A percentile compares a stretch with the other conserved stretches of the same genome.
Evolutionary conservation across 1,140 invertebrate genomes (phyloP).

Genomic region (Pseudomyrmex flavicornis): DNA sequence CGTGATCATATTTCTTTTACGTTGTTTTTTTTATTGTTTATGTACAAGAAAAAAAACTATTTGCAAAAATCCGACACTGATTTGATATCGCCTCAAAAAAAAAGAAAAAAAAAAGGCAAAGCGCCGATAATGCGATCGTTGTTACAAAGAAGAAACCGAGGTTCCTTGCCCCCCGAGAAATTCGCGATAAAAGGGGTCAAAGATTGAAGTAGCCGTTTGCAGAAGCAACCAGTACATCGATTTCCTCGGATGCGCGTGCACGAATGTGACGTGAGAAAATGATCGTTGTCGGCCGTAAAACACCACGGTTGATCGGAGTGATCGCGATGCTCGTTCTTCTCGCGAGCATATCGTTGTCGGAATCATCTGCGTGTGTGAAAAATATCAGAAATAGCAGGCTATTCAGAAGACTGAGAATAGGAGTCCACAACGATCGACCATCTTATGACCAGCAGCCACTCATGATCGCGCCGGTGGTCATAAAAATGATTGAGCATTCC

Average conservation of each 20-base stretch:
- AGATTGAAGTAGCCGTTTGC: slow-evolving; percentile 31
- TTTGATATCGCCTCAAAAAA: slow-evolving; percentile 28
- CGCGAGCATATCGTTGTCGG: slow-evolving; percentile 3
- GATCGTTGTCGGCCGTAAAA: slow-evolving; percentile 18
- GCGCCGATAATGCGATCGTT: slow-evolving; percentile 5
- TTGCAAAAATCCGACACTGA: slow-evolving; percentile 6
- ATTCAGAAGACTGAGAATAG: too few relatives aligned
- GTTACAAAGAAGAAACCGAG: slow-evolving; percentile 20
- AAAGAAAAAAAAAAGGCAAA: background rate
- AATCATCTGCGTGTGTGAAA: background rate
- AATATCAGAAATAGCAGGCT: background rate
- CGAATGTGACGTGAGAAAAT: slow-evolving; percentile 27
- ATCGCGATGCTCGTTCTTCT: slow-evolving; percentile 8
- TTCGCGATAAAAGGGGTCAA: slow-evolving; percentile 64
- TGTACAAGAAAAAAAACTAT: background rate
- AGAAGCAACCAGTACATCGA: slow-evolving; percentile 31
- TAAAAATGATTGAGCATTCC: background rate
- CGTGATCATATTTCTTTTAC: too few relatives aligned
- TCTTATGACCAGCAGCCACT: background rate
- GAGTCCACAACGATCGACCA: background rate
- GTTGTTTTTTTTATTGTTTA: background rate
- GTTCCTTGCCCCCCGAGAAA: slow-evolving; percentile 31
- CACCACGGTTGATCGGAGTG: background rate
- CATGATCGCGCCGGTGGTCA: background rate
- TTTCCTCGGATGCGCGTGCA: background rate